Conservation (phyloP, 2,797 vertebrate genomes). For the Sardinella longiceps region DNA sequence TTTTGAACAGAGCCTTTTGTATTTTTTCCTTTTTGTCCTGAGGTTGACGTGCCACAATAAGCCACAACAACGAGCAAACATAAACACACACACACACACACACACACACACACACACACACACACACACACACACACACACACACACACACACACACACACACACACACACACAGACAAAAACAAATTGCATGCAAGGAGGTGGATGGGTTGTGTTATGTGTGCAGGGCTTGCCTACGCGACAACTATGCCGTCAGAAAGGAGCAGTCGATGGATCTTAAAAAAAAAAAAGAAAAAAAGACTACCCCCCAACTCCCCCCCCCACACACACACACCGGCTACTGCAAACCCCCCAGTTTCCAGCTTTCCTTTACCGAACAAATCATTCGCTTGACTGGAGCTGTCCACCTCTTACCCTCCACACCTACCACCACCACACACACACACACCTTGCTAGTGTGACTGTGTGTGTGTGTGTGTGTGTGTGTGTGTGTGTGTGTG, state of each 20-base stretch:
- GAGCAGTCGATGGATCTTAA: neutral
- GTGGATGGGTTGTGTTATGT: neutral
- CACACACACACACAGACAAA: neutral
- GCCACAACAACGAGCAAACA: neutral
- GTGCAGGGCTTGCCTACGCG: neutral
- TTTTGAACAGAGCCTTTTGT: too few species aligned
- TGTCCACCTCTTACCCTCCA: constrained; percentile 52
- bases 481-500: too few species aligned
- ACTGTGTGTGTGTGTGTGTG: too few species aligned
- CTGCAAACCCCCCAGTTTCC: constrained; percentile 53
- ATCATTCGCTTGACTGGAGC: constrained; percentile 71
- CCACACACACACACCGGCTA: constrained; percentile 41
- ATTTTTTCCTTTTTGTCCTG: neutral
- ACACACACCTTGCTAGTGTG: neutral
- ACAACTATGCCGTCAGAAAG: neutral
- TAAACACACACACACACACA: too few species aligned
- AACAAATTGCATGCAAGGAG: neutral
- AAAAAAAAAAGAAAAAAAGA: neutral
- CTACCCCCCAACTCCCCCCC: too few species aligned
- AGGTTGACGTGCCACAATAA: neutral
- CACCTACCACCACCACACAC: constrained; percentile 44
- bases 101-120: neutral
- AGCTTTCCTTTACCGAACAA: constrained; percentile 70
- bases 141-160: neutral
- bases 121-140: neutral